Conservation (phyloP, 2,113 vertebrate species). For the Trogon surrucura region DNA sequence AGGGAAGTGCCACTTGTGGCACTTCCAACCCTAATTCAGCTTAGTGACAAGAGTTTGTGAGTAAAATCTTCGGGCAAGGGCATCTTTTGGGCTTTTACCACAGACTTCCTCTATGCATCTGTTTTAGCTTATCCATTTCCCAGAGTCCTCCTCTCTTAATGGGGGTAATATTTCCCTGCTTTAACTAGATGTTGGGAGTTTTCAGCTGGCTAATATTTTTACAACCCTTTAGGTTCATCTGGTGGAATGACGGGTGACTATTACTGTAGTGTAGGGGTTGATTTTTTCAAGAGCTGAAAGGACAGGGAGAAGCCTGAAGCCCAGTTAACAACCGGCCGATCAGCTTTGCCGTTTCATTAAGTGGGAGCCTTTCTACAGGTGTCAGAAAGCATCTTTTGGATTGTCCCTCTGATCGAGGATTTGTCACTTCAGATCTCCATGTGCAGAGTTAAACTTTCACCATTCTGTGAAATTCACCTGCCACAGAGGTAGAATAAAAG, state of each 20-base stretch:
- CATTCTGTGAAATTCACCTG: background rate
- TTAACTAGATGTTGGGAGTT: background rate
- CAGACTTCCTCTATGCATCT: background rate
- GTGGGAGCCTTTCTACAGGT: background rate
- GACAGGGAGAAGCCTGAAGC: background rate
- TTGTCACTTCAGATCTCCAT: background rate
- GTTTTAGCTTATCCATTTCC: background rate
- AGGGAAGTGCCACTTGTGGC: background rate
- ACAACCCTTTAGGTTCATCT: background rate
- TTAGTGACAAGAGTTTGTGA: background rate
- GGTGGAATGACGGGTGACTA: background rate
- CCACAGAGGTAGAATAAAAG: background rate
- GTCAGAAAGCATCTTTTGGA: background rate
- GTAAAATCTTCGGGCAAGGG: background rate
- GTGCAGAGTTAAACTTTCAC: background rate
- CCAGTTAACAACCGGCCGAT: background rate
- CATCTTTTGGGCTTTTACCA: background rate
- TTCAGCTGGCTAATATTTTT: background rate
- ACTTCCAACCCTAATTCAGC: background rate
- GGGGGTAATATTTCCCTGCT: background rate
- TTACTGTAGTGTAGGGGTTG: background rate
- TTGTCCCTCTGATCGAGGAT: background rate
- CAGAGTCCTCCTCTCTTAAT: background rate
- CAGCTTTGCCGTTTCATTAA: background rate
- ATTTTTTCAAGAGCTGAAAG: background rate